Base-by-base conservation (phyloP, 2,888 invertebrate genomes). In the Amaurobius ferox region DNA sequence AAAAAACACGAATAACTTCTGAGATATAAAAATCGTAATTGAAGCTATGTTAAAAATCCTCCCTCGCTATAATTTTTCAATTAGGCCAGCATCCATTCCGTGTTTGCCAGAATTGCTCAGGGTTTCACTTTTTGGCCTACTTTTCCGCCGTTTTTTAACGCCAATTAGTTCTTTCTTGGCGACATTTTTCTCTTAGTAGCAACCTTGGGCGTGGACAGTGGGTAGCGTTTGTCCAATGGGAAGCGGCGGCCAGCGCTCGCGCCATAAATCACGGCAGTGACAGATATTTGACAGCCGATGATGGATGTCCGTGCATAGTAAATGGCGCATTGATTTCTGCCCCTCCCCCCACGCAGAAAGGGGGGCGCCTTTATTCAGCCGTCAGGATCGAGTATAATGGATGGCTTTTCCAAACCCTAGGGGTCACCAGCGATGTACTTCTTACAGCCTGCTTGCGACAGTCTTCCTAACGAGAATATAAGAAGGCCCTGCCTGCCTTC, bases 231-330 rank as follows among this genome's bases (percentile, higher is more conserved):
- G 78, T 73, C 78, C 78, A 79, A 86, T 78, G 85, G 68, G 83
- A 85, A 85, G 79, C 72, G 71, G 85, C 85, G 79, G 73, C 78
- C 85, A 78, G 73, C 85, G 72, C 78, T 79, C 67, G 61, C 68
- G 85, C 85, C 85, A 86, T 86, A 86, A 86, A 86, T 86, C 86
- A 86, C 76, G 55, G 86, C 86, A 86, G 86, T 86, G 86, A 79
- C 86, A 86, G 86, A 86, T 86, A 86, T 86, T 86, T 86, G 86
- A 86, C 86, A 86, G 86, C 86, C 86, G 86, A 86, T 86, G 86
- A 86, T 86, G 79, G 86, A 86, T 86, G 86, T 79, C 86, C 86
- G 86, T 86, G 86, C 86, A 86, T 86, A 86, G 86, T 86, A 86
- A 86, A 86, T 86, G 86, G 86, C 70, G 79, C 86, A 86, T 86